Evolutionary conservation across 2,113 vertebrate species (phyloP).

Genomic region (Osmerus mordax): DNA sequence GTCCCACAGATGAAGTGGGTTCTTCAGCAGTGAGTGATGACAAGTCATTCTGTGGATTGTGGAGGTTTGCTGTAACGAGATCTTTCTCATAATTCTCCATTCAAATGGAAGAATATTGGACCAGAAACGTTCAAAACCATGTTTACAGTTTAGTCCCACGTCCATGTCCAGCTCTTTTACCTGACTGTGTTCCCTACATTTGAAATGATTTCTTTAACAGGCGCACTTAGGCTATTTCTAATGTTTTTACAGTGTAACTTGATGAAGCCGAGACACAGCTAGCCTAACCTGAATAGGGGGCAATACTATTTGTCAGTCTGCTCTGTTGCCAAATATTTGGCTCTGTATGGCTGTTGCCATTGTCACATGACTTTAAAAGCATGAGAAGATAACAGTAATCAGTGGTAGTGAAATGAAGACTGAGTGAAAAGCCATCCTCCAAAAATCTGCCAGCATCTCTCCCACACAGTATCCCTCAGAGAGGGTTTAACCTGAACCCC

Average conservation of each 20-base stretch:
- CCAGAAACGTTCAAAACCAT: not conserved
- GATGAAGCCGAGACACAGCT: constrained; percentile 8
- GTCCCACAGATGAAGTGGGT: no score
- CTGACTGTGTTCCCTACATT: constrained; percentile 8
- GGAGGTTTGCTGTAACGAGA: no score
- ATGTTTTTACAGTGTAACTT: constrained; percentile 9
- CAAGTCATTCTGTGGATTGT: no score
- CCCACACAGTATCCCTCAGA: constrained; percentile 36
- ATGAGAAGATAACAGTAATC: constrained; percentile 21
- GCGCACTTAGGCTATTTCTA: constrained; percentile 15
- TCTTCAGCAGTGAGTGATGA: no score
- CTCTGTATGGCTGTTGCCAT: constrained; percentile 13
- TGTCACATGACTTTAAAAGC: constrained; percentile 22
- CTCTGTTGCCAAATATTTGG: constrained; percentile 14
- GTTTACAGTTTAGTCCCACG: constrained; percentile 45
- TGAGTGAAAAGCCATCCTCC: constrained; percentile 34
- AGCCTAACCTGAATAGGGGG: no score
- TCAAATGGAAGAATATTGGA: no score
- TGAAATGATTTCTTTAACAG: constrained; percentile 46
- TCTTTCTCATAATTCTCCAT: no score
- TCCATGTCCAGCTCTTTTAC: constrained; percentile 22
- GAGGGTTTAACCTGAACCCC: constrained; percentile 42
- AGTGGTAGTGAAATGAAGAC: constrained; percentile 30
- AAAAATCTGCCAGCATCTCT: constrained; percentile 47
- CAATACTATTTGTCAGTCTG: no score